A percentile compares a stretch with the other conserved stretches of the same genome.
phyloP scores from a whole-genome alignment of 2,113 vertebrate species.

The Acanthochromis polyacanthus region DNA sequence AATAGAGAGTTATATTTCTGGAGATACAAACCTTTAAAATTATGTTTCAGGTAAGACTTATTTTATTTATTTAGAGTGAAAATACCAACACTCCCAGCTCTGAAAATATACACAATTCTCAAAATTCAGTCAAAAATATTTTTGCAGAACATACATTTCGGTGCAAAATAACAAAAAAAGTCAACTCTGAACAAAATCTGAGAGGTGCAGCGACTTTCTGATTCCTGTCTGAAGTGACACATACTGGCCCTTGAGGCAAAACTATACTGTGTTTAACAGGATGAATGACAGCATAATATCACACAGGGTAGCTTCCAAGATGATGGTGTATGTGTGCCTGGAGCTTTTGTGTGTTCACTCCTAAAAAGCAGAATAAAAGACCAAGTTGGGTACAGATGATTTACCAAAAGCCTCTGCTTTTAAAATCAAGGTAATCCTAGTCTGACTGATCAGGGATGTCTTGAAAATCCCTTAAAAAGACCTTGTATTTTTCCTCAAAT shows the following conservation, averaged over 20 bases:
- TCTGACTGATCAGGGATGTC: conserved; percentile 8
- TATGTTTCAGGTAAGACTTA: too few species aligned
- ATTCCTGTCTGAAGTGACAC: too few species aligned
- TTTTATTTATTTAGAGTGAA: too few species aligned
- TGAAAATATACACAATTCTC: too few species aligned
- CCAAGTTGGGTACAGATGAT: background rate
- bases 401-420: background rate
- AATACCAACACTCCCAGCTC: too few species aligned
- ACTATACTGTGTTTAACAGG: background rate
- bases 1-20: too few species aligned
- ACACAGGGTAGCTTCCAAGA: background rate
- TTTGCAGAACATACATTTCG: too few species aligned
- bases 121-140: too few species aligned
- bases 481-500: conserved; percentile 2
- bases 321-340: background rate
- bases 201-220: too few species aligned
- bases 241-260: background rate
- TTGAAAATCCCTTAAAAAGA: conserved; percentile 29
- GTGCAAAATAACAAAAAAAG: too few species aligned
- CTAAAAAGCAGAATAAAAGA: conserved; percentile 1
- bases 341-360: background rate
- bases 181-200: background rate
- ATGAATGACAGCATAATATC: background rate
- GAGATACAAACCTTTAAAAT: too few species aligned
- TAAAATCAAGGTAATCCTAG: background rate